phyloP scores from a whole-genome alignment of 2,888 invertebrate species.

The Phragmatobia fuliginosa region DNA sequence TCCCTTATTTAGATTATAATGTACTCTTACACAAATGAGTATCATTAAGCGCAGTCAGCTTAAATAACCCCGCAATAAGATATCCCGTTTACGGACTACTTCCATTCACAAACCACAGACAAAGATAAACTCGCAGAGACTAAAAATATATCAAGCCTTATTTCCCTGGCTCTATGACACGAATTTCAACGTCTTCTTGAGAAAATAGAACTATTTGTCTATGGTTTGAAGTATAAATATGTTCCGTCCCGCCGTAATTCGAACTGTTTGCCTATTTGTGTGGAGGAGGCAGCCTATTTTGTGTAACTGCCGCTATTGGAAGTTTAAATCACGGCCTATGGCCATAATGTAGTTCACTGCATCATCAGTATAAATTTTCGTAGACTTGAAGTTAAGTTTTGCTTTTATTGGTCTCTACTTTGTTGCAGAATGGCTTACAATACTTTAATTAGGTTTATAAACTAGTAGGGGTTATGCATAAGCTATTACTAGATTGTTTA shows the following conservation, averaged over 20 bases:
- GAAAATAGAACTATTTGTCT: constrained; percentile 22
- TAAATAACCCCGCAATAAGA: constrained; percentile 44
- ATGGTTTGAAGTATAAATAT: constrained; percentile 26
- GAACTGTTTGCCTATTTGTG: constrained; percentile 33
- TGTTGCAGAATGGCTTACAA: neutral
- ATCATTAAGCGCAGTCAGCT: constrained; percentile 39
- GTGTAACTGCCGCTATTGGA: constrained; percentile 29
- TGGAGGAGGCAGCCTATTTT: constrained; percentile 31
- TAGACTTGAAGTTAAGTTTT: constrained; percentile 2
- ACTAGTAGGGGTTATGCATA: too few relatives aligned
- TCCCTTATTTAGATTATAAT: constrained; percentile 34
- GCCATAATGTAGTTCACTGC: constrained; percentile 17
- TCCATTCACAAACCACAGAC: constrained; percentile 40
- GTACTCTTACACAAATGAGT: constrained; percentile 37
- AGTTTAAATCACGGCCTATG: constrained; percentile 32
- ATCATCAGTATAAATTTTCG: constrained; percentile 23
- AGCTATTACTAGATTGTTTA: too few relatives aligned
- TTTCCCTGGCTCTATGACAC: constrained; percentile 5
- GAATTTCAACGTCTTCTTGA: constrained; percentile 11
- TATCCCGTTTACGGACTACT: constrained; percentile 30
- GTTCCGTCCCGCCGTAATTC: constrained; percentile 34
- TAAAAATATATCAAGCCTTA: constrained; percentile 17
- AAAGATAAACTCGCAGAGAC: constrained; percentile 17
- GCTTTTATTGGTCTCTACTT: constrained; percentile 26
- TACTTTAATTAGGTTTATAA: neutral